Evolutionary conservation across 2,888 invertebrate genomes (phyloP).

Genomic region (Parnassius glacialis): DNA sequence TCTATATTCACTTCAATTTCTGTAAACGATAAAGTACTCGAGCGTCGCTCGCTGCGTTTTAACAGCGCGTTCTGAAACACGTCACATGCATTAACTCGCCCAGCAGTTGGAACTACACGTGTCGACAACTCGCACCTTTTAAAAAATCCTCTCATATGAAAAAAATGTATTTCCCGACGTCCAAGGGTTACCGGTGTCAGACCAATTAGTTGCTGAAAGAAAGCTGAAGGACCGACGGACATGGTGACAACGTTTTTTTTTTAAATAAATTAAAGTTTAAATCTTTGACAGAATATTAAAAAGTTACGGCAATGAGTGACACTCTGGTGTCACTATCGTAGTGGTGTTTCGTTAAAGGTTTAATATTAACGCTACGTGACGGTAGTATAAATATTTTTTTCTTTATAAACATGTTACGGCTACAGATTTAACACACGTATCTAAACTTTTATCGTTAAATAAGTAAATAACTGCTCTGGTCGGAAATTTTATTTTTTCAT

Average conservation of each 20-base stretch:
- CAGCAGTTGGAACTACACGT: conserved; percentile 41
- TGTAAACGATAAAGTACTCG: conserved; percentile 15
- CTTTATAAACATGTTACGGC: conserved; percentile 3
- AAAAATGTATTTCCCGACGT: conserved; percentile 47
- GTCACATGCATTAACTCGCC: conserved; percentile 57
- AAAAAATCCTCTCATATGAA: conserved; percentile 54
- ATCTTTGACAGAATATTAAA: conserved; percentile 35
- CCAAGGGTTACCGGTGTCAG: conserved; percentile 65
- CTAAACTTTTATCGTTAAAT: not conserved
- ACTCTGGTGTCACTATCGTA: conserved; percentile 24
- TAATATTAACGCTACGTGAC: conserved; percentile 19
- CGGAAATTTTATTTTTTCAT: no score
- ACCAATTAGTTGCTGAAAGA: conserved; percentile 77
- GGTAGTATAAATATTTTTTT: conserved; percentile 12
- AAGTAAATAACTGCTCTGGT: no score
- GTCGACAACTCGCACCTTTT: conserved; percentile 50
- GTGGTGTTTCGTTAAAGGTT: conserved; percentile 25
- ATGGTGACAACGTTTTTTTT: conserved; percentile 48
- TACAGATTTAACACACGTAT: not conserved
- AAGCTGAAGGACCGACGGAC: conserved; percentile 62
- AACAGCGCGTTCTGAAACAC: conserved; percentile 42
- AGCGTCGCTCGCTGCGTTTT: conserved; percentile 10
- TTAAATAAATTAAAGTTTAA: conserved; percentile 40
- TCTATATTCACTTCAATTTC: conserved; percentile 22
- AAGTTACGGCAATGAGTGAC: conserved; percentile 34